Conservation (phyloP, 2,888 invertebrate species). For the Meta bourneti region DNA sequence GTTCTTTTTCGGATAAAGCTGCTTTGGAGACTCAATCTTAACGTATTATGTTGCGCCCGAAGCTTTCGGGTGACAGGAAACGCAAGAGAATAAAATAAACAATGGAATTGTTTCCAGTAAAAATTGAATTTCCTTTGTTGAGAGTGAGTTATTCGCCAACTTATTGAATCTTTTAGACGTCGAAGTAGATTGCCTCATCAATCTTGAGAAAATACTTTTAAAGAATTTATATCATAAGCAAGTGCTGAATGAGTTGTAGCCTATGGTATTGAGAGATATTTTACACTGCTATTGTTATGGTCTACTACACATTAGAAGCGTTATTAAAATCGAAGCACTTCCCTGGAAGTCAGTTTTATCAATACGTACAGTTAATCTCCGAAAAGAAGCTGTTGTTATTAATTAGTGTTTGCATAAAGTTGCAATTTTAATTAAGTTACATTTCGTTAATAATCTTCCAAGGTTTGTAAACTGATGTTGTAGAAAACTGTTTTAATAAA, state of each 20-base stretch:
- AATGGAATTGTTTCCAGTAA: background rate
- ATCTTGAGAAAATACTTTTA: background rate
- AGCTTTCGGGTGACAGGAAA: background rate
- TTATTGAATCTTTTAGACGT: constrained; percentile 1
- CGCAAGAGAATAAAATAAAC: background rate
- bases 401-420: too few relatives aligned
- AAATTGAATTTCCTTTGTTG: constrained; percentile 1
- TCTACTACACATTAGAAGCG: background rate
- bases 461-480: too few relatives aligned
- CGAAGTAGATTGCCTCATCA: background rate
- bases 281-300: background rate
- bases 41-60: background rate
- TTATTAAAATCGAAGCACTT: background rate
- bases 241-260: background rate
- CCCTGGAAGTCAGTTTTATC: too few relatives aligned
- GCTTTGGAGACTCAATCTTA: background rate
- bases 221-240: background rate
- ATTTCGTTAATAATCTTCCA: too few relatives aligned
- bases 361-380: too few relatives aligned
- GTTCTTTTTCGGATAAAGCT: background rate
- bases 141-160: constrained; percentile 1
- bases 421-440: too few relatives aligned
- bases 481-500: too few relatives aligned
- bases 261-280: background rate
- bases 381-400: too few relatives aligned